Conservation (phyloP, 2,888 invertebrate genomes). For the Carterocephalus palaemon region DNA sequence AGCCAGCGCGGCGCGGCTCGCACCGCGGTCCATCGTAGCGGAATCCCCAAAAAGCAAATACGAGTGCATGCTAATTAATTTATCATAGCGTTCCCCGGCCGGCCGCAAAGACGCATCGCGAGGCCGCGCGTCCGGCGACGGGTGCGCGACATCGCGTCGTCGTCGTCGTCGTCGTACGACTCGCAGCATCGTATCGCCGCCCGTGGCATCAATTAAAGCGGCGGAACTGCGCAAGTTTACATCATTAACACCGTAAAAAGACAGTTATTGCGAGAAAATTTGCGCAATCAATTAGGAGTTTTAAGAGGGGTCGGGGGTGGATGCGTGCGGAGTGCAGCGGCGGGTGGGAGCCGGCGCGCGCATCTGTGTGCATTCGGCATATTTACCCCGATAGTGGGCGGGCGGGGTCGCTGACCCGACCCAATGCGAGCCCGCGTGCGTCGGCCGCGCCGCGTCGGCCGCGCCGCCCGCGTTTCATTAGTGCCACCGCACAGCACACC, state of each 20-base stretch:
- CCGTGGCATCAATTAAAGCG: constrained; percentile 66
- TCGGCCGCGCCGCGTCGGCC: constrained; percentile 68
- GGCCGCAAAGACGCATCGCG: too few relatives aligned
- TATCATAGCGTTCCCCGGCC: constrained; percentile 57
- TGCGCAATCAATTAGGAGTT: constrained; percentile 79
- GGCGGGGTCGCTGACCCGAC: constrained; percentile 76
- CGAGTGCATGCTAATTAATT: constrained; percentile 57
- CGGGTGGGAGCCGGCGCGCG: constrained; percentile 68
- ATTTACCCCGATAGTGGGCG: constrained; percentile 78
- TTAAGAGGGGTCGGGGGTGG: constrained; percentile 62
- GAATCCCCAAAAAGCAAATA: constrained; percentile 47
- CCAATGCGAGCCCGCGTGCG: constrained; percentile 75
- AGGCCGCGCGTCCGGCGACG: too few relatives aligned
- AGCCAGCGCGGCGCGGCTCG: constrained; percentile 19
- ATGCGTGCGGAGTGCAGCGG: constrained; percentile 69
- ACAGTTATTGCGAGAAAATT: constrained; percentile 78
- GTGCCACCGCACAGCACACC: constrained; percentile 63
- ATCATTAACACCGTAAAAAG: constrained; percentile 77
- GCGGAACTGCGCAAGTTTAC: constrained; percentile 71
- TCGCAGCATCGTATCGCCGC: constrained; percentile 36
- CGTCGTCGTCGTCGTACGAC: constrained; percentile 26
- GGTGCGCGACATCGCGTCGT: constrained; percentile 45
- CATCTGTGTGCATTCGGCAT: constrained; percentile 79
- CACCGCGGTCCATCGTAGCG: constrained; percentile 26
- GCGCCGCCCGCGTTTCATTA: constrained; percentile 67